Percentiles rank a stretch among this genome's conserved stretches.
These are phyloP conservation scores for Drosophila meridionalis DNA, from an alignment of 2,888 invertebrate species.

Conservation along the genomic window DNA sequence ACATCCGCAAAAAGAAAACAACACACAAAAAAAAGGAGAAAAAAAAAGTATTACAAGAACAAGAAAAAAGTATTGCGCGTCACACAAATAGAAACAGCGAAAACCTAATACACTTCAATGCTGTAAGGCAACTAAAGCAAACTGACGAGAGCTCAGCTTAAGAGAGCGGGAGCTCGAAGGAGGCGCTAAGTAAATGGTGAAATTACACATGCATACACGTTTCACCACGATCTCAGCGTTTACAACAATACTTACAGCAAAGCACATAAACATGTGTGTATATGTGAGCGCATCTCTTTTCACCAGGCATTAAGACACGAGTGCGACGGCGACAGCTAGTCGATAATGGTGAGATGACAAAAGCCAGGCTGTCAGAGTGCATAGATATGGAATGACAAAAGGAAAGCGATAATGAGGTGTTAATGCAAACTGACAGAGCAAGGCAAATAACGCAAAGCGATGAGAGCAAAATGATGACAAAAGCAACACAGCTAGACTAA, in stretches of 20 bases:
- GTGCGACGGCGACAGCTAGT: background rate
- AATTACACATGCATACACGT: background rate
- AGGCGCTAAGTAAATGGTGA: background rate
- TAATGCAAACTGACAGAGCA: constrained; percentile 7
- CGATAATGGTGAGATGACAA: background rate
- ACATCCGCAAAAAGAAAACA: constrained; percentile 31
- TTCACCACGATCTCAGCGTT: constrained; percentile 4
- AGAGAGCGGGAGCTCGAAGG: background rate
- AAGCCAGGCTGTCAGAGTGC: constrained; percentile 2
- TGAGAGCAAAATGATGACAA: background rate
- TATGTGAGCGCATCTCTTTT: background rate
- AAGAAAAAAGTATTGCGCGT: background rate
- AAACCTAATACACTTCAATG: constrained; percentile 27
- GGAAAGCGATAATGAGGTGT: constrained; percentile 10
- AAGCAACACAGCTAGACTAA: background rate
- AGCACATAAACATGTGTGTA: background rate
- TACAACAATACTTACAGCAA: background rate
- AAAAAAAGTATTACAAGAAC: background rate
- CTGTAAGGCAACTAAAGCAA: background rate
- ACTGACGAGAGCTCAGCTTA: background rate
- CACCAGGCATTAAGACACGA: background rate
- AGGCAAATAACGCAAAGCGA: background rate
- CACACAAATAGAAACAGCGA: constrained; percentile 7
- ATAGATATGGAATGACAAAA: background rate
- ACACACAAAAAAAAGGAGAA: background rate